Conservation (phyloP, 2,113 vertebrate species). For the Gallinago jamesoni region DNA sequence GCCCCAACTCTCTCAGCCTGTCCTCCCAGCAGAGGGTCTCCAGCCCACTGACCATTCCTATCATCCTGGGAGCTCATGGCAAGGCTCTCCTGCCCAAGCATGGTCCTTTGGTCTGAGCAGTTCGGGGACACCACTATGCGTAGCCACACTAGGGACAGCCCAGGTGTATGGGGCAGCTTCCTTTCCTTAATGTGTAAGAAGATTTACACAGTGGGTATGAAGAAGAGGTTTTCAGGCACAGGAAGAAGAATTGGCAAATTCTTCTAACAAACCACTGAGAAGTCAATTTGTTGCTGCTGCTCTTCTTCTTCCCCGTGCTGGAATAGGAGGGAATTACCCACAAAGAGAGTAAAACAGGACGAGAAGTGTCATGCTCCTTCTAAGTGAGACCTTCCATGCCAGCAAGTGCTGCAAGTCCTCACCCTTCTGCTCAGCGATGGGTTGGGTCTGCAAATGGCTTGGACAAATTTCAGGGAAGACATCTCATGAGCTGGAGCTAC, state of each 20-base stretch:
- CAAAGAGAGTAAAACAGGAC: not conserved
- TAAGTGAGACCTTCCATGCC: not conserved
- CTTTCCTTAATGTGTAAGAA: accelerated
- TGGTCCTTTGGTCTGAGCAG: no score
- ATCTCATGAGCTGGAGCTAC: not conserved
- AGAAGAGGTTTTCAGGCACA: not conserved
- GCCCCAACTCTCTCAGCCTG: no score
- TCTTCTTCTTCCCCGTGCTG: not conserved
- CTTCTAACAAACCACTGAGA: not conserved
- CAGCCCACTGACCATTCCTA: not conserved
- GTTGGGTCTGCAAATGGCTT: not conserved
- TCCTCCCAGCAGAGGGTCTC: no score
- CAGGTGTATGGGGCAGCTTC: not conserved
- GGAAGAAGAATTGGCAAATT: not conserved
- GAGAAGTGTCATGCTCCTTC: not conserved
- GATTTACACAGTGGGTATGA: not conserved
- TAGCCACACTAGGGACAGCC: not conserved
- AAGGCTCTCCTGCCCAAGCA: not conserved
- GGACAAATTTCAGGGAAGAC: not conserved
- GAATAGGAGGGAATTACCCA: not conserved
- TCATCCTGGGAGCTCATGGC: not conserved
- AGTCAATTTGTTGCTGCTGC: not conserved
- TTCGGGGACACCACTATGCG: no score
- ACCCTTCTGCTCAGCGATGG: not conserved
- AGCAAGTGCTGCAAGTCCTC: not conserved